A percentile compares a stretch with the other conserved stretches of the same genome.
phyloP scores from a whole-genome alignment of 1,140 invertebrate genomes.

The Tetragonula clypearis region DNA sequence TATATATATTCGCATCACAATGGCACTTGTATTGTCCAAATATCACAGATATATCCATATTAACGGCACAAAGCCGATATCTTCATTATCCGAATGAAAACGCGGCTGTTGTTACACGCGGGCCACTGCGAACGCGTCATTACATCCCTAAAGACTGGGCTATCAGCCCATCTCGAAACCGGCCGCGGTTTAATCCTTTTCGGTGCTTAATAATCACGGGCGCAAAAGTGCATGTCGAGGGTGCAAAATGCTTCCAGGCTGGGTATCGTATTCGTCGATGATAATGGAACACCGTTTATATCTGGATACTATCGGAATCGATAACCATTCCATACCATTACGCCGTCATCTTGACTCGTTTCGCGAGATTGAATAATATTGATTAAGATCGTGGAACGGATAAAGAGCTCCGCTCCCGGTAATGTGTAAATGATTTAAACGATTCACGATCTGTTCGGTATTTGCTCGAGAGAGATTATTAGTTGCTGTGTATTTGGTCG shows the following conservation, averaged over 20 bases:
- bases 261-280: background rate
- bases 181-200: background rate
- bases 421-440: background rate
- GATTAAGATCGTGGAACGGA: background rate
- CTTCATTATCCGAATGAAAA: constrained; percentile 44
- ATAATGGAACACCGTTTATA: background rate
- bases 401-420: background rate
- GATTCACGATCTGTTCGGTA: background rate
- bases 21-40: constrained; percentile 49
- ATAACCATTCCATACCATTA: background rate
- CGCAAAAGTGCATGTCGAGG: background rate
- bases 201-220: constrained; percentile 10
- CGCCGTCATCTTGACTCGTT: background rate
- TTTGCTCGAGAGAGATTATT: background rate
- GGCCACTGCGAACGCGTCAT: background rate
- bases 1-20: constrained; percentile 10
- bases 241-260: background rate
- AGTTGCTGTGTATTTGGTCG: background rate
- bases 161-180: constrained; percentile 19
- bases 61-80: constrained; percentile 41
- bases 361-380: background rate
- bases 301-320: background rate
- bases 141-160: constrained; percentile 6
- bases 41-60: constrained; percentile 42
- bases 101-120: background rate